phyloP scores from a whole-genome alignment of 2,888 invertebrate genomes.

The Carcina quercana region DNA sequence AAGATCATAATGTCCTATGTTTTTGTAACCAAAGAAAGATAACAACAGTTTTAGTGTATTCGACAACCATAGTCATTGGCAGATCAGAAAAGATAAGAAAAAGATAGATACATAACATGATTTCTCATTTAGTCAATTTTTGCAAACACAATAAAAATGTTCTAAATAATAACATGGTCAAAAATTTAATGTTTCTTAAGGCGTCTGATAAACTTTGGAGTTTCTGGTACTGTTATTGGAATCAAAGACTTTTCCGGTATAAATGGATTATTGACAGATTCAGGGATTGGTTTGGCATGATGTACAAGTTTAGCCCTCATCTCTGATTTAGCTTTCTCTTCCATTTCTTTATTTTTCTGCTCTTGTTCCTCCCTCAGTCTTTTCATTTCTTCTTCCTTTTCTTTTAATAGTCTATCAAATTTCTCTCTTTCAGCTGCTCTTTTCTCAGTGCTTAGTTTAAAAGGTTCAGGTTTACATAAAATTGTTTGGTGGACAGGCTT shows the following conservation, averaged over 20 bases:
- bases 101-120: too few species aligned
- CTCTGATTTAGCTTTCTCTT: constrained; percentile 65
- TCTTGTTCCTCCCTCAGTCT: constrained; percentile 48
- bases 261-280: constrained; percentile 48
- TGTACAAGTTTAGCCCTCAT: constrained; percentile 74
- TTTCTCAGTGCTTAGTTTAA: constrained; percentile 77
- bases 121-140: too few species aligned
- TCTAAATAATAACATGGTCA: too few species aligned
- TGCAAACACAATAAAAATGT: too few species aligned
- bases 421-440: constrained; percentile 76
- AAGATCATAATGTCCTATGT: too few species aligned
- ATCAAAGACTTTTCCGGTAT: constrained; percentile 64
- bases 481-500: constrained; percentile 69
- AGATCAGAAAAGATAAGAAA: too few species aligned
- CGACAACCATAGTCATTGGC: too few species aligned
- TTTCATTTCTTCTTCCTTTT: constrained; percentile 68
- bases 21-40: too few species aligned
- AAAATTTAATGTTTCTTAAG: constrained; percentile 34
- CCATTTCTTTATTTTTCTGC: constrained; percentile 35
- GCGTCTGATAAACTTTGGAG: constrained; percentile 71
- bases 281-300: constrained; percentile 77
- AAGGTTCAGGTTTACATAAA: constrained; percentile 58
- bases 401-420: constrained; percentile 73
- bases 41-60: too few species aligned
- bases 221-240: constrained; percentile 77